Evolutionary conservation across 2,113 vertebrate genomes (phyloP).

Genomic region (Notiomystis cincta): DNA sequence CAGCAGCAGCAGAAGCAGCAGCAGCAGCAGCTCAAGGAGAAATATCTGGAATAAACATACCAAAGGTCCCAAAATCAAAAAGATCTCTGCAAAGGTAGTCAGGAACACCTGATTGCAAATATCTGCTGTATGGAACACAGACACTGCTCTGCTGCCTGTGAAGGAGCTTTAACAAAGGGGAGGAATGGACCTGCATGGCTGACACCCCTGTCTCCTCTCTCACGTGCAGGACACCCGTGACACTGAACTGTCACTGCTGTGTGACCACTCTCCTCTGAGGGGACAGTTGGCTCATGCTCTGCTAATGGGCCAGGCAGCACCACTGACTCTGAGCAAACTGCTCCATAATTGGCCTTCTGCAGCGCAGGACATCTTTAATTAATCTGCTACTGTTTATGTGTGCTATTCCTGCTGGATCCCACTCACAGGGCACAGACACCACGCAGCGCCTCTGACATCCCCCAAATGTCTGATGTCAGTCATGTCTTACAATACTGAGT

Average conservation of each 20-base stretch:
- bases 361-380: constrained; percentile 31
- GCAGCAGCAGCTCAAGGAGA: not conserved
- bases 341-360: not conserved
- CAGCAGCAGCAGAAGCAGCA: not conserved
- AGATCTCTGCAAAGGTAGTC: not conserved
- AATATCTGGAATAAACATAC: not conserved
- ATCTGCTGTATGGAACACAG: not conserved
- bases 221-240: not conserved
- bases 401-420: not conserved
- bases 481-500: not conserved
- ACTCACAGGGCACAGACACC: not conserved
- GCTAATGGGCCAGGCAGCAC: not conserved
- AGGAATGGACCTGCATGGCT: not conserved
- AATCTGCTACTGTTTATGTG: not conserved
- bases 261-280: not conserved
- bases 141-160: not conserved
- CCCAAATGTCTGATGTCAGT: not conserved
- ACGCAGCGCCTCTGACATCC: not conserved
- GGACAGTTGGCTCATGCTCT: not conserved
- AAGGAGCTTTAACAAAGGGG: not conserved
- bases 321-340: not conserved
- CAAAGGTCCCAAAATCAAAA: not conserved
- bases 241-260: not conserved
- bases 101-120: not conserved
- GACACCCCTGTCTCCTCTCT: not conserved